A percentile compares a stretch with the other conserved stretches of the same genome.
These are phyloP conservation scores for Sarcophaga bullata DNA, from an alignment of 1,140 invertebrate species.

Conservation along the genomic window DNA sequence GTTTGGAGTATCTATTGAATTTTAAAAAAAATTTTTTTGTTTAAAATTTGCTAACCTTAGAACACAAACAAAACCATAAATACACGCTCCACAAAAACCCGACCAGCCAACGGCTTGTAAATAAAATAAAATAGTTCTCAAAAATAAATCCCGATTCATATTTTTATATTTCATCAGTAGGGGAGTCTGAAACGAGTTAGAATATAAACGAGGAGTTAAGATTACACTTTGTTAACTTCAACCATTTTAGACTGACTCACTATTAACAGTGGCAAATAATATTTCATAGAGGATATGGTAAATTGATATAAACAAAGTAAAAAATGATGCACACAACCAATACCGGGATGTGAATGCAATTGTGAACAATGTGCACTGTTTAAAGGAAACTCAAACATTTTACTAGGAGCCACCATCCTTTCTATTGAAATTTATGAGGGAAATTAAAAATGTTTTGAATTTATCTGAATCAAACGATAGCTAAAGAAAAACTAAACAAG, in stretches of 20 bases:
- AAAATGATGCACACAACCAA: conserved; percentile 14
- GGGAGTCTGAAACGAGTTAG: background rate
- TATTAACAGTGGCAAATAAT: conserved; percentile 23
- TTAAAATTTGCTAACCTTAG: conserved; percentile 29
- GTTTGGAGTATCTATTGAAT: too few relatives aligned
- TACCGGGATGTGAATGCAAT: background rate
- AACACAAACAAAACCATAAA: background rate
- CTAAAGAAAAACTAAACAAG: background rate
- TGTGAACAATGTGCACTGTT: conserved; percentile 14
- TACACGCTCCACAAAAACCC: background rate
- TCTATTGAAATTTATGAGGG: too few relatives aligned
- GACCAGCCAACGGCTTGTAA: background rate
- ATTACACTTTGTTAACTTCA: background rate
- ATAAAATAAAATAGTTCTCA: background rate
- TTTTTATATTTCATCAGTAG: conserved; percentile 18
- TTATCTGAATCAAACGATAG: background rate
- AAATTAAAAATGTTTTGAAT: too few relatives aligned
- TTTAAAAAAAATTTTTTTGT: too few relatives aligned
- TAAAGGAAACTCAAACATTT: background rate
- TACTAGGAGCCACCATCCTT: conserved; percentile 29
- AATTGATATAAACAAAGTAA: background rate
- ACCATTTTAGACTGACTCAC: background rate
- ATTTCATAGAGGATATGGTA: conserved; percentile 3
- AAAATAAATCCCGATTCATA: conserved; percentile 8
- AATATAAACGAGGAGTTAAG: background rate